Percentiles rank a stretch among this genome's conserved stretches.
Evolutionary conservation across 2,888 invertebrate species (phyloP).

Genomic region (Xestia ashworthii): DNA sequence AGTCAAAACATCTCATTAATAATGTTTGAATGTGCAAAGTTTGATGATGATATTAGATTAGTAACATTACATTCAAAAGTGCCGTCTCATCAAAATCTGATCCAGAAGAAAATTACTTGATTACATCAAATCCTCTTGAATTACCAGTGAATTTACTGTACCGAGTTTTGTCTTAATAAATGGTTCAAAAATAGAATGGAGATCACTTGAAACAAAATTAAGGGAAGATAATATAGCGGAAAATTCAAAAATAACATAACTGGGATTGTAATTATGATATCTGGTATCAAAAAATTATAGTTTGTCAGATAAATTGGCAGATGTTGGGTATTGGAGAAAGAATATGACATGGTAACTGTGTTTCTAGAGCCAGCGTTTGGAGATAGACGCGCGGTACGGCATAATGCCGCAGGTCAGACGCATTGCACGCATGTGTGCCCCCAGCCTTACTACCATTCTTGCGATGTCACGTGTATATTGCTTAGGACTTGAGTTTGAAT

Average conservation of each 20-base stretch:
- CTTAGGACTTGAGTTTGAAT: neutral
- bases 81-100: neutral
- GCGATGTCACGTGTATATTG: slow-evolving; percentile 20
- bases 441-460: slow-evolving; percentile 72
- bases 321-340: slow-evolving; percentile 39
- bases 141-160: neutral
- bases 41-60: slow-evolving; percentile 31
- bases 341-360: slow-evolving; percentile 68
- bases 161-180: neutral
- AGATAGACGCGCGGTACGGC: slow-evolving; percentile 97
- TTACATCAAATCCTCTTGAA: neutral
- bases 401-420: slow-evolving; percentile 95
- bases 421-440: slow-evolving; percentile 87
- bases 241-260: neutral
- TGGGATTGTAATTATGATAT: neutral
- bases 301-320: slow-evolving; percentile 22
- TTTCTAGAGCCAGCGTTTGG: slow-evolving; percentile 97
- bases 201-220: neutral
- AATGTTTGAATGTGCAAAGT: slow-evolving; percentile 56
- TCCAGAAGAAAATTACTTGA: neutral
- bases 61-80: slow-evolving; percentile 22
- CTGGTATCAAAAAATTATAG: neutral
- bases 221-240: neutral
- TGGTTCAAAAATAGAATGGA: neutral
- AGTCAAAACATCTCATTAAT: slow-evolving; percentile 48